These are phyloP conservation scores for Sebastes hubbsi DNA, from an alignment of 2,797 vertebrate genomes.

Conservation along the genomic window DNA sequence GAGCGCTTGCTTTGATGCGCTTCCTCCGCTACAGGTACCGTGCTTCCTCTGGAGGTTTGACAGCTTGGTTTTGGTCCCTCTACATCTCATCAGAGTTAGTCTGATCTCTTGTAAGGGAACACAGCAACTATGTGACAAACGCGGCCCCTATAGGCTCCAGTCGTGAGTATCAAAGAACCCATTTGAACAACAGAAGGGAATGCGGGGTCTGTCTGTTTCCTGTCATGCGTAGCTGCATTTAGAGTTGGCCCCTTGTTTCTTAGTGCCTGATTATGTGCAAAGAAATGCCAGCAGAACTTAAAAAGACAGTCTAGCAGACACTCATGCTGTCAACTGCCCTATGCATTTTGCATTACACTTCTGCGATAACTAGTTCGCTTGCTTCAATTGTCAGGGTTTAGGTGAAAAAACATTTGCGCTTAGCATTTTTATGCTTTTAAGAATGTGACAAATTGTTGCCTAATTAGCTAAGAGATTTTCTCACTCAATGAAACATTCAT, in stretches of 20 bases:
- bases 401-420: constrained; percentile 28
- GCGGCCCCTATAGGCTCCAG: constrained; percentile 19
- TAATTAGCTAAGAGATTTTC: constrained; percentile 32
- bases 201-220: constrained; percentile 9
- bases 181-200: constrained; percentile 37
- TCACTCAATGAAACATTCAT: constrained; percentile 55
- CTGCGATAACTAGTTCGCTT: constrained; percentile 21
- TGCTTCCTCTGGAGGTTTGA: constrained; percentile 37
- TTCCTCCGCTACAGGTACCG: constrained; percentile 9
- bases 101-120: constrained; percentile 35
- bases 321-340: neutral
- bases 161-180: constrained; percentile 33
- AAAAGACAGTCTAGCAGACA: neutral
- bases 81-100: constrained; percentile 23
- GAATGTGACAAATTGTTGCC: constrained; percentile 46
- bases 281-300: constrained; percentile 1
- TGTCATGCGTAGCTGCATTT: constrained; percentile 16
- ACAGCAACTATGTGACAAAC: constrained; percentile 45
- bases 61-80: constrained; percentile 27
- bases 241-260: neutral
- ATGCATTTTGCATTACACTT: constrained; percentile 31
- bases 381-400: constrained; percentile 1
- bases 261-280: constrained; percentile 28
- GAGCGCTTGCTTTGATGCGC: constrained; percentile 40
- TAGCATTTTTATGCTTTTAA: constrained; percentile 27